A percentile compares a stretch with the other conserved stretches of the same genome.
These are phyloP conservation scores for Mustela nigripes DNA, from an alignment of 2,113 vertebrate genomes.

Conservation along the genomic window DNA sequence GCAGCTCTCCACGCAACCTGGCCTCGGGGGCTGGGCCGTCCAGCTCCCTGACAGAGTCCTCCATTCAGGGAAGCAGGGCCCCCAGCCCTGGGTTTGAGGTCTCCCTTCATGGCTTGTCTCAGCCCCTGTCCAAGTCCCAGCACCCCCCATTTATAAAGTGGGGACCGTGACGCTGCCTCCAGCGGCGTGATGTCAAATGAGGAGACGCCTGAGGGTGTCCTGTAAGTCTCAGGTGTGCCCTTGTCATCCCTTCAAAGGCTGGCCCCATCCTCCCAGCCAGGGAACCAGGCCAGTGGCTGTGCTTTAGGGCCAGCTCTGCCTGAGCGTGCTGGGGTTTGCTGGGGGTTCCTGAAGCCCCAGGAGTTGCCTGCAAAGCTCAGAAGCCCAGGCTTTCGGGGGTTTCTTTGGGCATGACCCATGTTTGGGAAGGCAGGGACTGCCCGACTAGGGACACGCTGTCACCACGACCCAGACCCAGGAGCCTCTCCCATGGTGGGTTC, in stretches of 20 bases:
- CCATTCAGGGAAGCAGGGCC: rapidly evolving
- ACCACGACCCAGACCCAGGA: neutral
- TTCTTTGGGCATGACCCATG: rapidly evolving
- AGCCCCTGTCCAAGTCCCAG: neutral
- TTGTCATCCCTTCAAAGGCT: neutral
- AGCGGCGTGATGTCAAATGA: neutral
- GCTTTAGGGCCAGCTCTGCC: neutral
- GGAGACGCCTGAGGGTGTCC: rapidly evolving
- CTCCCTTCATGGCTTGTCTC: rapidly evolving
- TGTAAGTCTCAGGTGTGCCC: neutral
- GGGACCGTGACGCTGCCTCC: neutral
- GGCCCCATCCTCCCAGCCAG: rapidly evolving
- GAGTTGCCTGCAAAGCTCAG: neutral
- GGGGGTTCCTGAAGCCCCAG: neutral
- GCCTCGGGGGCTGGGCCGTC: neutral
- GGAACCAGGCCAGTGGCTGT: rapidly evolving
- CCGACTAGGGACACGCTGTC: rapidly evolving
- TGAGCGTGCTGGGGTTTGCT: rapidly evolving
- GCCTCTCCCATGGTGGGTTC: rapidly evolving
- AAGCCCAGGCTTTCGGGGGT: neutral
- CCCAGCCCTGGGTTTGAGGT: neutral
- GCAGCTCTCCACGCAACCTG: neutral
- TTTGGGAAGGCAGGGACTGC: neutral
- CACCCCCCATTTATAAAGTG: rapidly evolving
- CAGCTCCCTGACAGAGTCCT: neutral